Evolutionary conservation across 2,113 vertebrate genomes (phyloP).

Genomic region (Piprites chloris): DNA sequence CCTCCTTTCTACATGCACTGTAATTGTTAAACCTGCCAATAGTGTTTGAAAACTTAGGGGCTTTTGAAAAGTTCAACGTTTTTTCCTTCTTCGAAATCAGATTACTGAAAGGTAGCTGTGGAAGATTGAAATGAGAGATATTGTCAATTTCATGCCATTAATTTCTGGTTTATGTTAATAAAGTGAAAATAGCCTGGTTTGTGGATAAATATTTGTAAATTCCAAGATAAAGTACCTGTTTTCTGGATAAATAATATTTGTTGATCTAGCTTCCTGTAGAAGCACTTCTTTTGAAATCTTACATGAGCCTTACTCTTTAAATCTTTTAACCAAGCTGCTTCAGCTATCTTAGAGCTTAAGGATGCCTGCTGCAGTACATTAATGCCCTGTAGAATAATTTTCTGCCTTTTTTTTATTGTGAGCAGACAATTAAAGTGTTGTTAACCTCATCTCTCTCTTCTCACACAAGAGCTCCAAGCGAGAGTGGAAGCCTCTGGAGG

Average conservation of each 20-base stretch:
- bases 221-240: not conserved
- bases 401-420: not conserved
- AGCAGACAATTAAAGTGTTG: not conserved
- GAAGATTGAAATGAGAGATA: not conserved
- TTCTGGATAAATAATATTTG: not conserved
- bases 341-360: not conserved
- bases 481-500: slow-evolving; percentile 97
- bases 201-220: not conserved
- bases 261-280: not conserved
- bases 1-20: not conserved
- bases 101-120: not conserved
- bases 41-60: not conserved
- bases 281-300: not conserved
- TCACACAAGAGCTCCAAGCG: slow-evolving; percentile 88
- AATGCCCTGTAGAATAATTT: not conserved
- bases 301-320: not conserved
- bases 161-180: not conserved
- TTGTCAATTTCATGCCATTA: not conserved
- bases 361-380: not conserved
- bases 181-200: not conserved
- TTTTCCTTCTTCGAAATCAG: not conserved
- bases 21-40: not conserved
- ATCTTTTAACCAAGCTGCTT: not conserved
- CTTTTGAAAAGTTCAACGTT: not conserved
- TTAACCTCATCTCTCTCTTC: slow-evolving; percentile 22